Base-by-base conservation (phyloP, 1,140 invertebrate genomes). In the Drosophila kurseongensis region DNA sequence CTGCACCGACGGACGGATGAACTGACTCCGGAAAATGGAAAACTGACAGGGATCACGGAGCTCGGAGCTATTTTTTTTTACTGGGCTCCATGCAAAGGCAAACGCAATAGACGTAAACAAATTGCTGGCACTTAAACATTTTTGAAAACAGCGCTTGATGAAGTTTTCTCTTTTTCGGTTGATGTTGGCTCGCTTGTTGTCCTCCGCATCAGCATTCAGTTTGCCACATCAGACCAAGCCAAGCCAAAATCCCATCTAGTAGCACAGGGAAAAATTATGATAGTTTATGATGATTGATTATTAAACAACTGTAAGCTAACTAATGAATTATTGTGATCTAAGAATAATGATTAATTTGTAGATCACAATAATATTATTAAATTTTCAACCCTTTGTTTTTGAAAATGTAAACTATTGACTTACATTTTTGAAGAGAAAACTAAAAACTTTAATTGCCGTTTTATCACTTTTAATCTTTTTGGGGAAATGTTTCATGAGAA, bases 121-220 rank as follows among this genome's bases (percentile, higher is more conserved):
- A 82, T 82, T 82, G 80, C 79, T 65, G 80, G 75, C 80, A 82
- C 80, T 82, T 82, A 82, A 83, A 78, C 80, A 83, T 83, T 82
- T 82, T 82, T 76, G 79, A 73, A 82, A 81, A 78, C 79, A 78
- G 57, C 68, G 79, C 79, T 81, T 81, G 74, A 82, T 82, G 79
- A 82, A 82, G 67, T 81, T 82, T 81, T 73, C 68, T 66, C 68
- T 58, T 72, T 69, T 72, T 72, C 51, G 68, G 68, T 58, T 32
- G 52, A 72, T 80, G 73, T 42, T 67, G 62, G 45, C 40, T 57
- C 27, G 48, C 32, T 51, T 23, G 48, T 27, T 38, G 50, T 57
- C 42, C 42, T 50, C 29, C 45, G 72, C 47, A 60, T 51, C 66
- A 81, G 63, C n/a, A 67, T 38, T 66, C 60, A 66, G 60, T 65